Evolutionary conservation across 2,888 invertebrate species (phyloP).

Genomic region (Spicauda simplicius): DNA sequence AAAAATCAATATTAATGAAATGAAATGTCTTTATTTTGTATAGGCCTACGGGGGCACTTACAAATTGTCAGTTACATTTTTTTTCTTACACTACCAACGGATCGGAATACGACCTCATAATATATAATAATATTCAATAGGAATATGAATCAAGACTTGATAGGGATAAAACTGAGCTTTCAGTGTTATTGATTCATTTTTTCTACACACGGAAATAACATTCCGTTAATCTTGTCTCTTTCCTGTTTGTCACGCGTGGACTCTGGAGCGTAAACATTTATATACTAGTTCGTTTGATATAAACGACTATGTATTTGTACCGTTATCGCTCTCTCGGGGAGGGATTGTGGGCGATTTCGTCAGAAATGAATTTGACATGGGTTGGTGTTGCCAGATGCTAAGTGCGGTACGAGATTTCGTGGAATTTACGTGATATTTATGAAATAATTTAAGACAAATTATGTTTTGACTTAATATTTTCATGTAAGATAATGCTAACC

Average conservation of each 20-base stretch:
- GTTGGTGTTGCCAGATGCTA: slow-evolving; percentile 1
- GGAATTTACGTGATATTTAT: background rate
- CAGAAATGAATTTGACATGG: slow-evolving; percentile 17
- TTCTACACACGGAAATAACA: slow-evolving; percentile 27
- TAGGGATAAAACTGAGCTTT: too few species aligned
- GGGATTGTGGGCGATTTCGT: slow-evolving; percentile 20
- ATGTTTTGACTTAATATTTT: too few species aligned
- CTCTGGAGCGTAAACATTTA: slow-evolving; percentile 32
- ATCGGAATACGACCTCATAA: too few species aligned
- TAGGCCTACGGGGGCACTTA: too few species aligned
- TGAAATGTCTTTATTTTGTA: too few species aligned
- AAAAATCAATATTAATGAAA: too few species aligned
- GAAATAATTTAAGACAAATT: background rate
- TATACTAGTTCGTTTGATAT: slow-evolving; percentile 16
- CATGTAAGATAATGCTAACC: too few species aligned
- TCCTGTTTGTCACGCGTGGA: slow-evolving; percentile 34
- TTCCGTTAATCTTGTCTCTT: slow-evolving; percentile 26
- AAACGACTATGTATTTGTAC: slow-evolving; percentile 9
- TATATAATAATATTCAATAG: too few species aligned
- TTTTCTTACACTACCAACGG: too few species aligned
- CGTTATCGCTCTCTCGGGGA: slow-evolving; percentile 13
- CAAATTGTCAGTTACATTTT: too few species aligned
- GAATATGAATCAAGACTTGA: too few species aligned
- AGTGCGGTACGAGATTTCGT: background rate
- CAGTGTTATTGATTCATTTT: slow-evolving; percentile 1